phyloP scores from a whole-genome alignment of 2,797 vertebrate species.

The Acrocephalus scirpaceus region DNA sequence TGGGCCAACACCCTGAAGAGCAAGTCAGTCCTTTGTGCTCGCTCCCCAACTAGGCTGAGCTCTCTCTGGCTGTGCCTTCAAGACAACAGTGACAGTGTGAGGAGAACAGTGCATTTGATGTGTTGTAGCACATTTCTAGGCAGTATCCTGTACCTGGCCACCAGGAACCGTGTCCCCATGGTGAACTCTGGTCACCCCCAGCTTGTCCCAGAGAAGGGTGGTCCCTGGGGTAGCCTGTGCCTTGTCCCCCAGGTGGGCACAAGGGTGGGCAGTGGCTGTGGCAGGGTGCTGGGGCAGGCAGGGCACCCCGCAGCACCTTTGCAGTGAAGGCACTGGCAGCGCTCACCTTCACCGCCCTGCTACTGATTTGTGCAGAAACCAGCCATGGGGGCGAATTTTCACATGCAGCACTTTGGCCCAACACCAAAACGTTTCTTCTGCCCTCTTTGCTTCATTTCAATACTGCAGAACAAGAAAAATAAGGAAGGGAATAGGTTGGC shows the following conservation, averaged over 20 bases:
- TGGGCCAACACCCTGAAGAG: constrained; percentile 43
- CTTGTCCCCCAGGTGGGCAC: not conserved
- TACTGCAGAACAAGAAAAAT: not conserved
- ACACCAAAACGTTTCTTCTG: not conserved
- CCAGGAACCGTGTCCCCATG: not conserved
- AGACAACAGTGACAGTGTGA: not conserved
- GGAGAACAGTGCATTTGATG: accelerated
- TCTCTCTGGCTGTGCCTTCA: constrained; percentile 4
- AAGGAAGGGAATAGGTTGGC: not conserved
- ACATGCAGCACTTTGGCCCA: not conserved
- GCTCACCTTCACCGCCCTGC: accelerated
- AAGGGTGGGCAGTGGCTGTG: not conserved
- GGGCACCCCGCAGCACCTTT: not conserved
- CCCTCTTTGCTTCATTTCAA: not conserved
- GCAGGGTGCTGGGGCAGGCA: not conserved
- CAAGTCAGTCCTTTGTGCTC: not conserved
- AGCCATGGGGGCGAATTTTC: accelerated
- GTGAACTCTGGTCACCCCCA: not conserved
- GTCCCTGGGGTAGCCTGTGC: not conserved
- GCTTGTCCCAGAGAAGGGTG: not conserved
- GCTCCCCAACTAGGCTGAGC: not conserved
- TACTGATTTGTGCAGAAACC: not conserved
- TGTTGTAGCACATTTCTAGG: not conserved
- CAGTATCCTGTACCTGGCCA: not conserved
- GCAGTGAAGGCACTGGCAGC: not conserved